Percentiles rank a stretch among this genome's conserved stretches.
These are phyloP conservation scores for Chironomus tepperi DNA, from an alignment of 1,140 invertebrate genomes.

Conservation along the genomic window DNA sequence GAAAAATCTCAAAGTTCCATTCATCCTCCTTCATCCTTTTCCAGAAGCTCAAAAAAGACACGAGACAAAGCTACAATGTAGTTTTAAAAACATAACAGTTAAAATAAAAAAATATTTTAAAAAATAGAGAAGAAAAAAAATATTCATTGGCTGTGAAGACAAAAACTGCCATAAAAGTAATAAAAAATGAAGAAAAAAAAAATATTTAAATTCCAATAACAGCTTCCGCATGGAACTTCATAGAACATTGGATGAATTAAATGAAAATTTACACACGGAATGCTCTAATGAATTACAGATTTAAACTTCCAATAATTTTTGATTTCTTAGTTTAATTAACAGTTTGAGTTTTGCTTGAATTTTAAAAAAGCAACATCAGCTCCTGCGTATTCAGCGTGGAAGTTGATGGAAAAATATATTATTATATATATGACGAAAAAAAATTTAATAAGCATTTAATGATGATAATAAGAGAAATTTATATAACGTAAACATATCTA, in stretches of 20 bases:
- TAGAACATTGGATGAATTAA: background rate
- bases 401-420: background rate
- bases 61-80: too few relatives aligned
- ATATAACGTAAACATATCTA: constrained; percentile 9
- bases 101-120: background rate
- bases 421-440: background rate
- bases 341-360: background rate
- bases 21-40: too few relatives aligned
- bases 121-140: background rate
- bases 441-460: background rate
- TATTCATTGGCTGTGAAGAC: background rate
- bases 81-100: too few relatives aligned
- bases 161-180: constrained; percentile 2
- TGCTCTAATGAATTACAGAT: background rate
- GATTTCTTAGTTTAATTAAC: background rate
- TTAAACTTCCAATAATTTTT: background rate
- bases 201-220: too few relatives aligned
- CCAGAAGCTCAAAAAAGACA: too few relatives aligned
- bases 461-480: background rate
- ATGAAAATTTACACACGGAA: background rate
- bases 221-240: too few relatives aligned
- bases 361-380: background rate
- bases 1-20: too few relatives aligned
- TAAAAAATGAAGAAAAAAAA: background rate
- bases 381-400: background rate